Evolutionary conservation across 2,888 invertebrate genomes (phyloP).

Genomic region (Gastracanthus pulcherrimus): DNA sequence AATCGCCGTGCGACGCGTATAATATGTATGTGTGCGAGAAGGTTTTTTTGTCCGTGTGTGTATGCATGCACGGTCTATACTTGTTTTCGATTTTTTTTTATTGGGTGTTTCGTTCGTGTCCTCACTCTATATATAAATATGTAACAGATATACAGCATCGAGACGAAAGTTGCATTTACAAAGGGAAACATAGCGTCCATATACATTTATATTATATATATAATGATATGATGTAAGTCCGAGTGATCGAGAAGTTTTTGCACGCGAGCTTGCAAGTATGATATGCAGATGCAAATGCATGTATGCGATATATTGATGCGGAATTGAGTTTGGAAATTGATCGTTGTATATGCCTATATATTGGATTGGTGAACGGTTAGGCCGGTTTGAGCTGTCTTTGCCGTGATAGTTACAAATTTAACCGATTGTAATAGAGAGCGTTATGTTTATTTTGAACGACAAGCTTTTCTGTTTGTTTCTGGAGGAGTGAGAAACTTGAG

Average conservation of each 20-base stretch:
- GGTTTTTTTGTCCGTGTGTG: not conserved
- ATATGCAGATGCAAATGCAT: not conserved
- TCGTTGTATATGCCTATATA: not conserved
- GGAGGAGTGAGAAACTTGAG: not conserved
- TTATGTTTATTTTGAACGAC: too few relatives aligned
- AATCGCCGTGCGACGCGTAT: not conserved
- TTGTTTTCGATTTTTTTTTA: not conserved
- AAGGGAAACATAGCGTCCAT: conserved; percentile 44
- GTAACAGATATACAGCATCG: not conserved
- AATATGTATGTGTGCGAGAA: not conserved
- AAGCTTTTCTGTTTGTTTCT: not conserved
- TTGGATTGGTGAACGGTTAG: not conserved
- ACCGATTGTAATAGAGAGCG: too few relatives aligned
- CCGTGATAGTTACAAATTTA: not conserved
- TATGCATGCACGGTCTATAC: not conserved
- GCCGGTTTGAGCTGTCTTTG: not conserved
- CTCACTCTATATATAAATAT: not conserved
- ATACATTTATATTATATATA: conserved; percentile 24
- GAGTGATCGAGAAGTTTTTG: conserved; percentile 20
- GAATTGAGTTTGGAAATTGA: conserved; percentile 29
- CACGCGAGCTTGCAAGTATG: conserved; percentile 17
- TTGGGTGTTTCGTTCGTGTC: conserved; percentile 15
- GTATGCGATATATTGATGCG: conserved; percentile 33
- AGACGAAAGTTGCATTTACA: conserved; percentile 45
- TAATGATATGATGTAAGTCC: conserved; percentile 22